Evolutionary conservation across 2,113 vertebrate species (phyloP).

Genomic region (Chaetura pelagica): DNA sequence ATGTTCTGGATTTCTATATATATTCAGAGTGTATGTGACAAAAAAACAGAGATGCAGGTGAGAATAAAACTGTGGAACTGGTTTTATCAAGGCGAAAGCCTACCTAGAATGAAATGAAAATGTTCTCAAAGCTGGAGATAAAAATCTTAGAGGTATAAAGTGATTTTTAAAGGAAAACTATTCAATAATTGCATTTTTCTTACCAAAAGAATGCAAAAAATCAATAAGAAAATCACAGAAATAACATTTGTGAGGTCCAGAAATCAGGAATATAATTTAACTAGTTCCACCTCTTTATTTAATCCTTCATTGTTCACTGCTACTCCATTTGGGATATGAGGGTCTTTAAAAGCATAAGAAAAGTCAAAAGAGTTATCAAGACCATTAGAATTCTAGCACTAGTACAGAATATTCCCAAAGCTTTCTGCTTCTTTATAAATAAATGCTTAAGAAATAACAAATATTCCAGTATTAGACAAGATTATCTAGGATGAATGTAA

Average conservation of each 20-base stretch:
- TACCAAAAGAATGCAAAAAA: background rate
- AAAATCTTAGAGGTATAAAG: background rate
- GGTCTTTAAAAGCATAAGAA: background rate
- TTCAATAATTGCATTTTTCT: background rate
- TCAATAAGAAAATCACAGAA: background rate
- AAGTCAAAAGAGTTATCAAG: background rate
- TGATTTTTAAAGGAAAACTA: background rate
- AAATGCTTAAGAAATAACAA: background rate
- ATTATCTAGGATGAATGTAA: background rate
- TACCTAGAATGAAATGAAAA: background rate
- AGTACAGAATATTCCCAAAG: background rate
- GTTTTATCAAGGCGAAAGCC: background rate
- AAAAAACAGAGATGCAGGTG: background rate
- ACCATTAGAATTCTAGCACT: background rate
- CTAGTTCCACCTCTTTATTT: background rate
- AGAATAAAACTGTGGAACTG: background rate
- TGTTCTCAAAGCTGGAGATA: background rate
- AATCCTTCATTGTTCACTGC: background rate
- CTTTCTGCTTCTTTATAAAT: background rate
- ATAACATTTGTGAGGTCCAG: background rate
- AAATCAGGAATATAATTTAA: background rate
- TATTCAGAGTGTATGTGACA: background rate
- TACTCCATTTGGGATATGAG: background rate
- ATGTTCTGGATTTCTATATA: background rate
- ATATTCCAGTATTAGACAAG: background rate